Percentiles rank a stretch among this genome's conserved stretches.
These are phyloP conservation scores for Crotophaga sulcirostris DNA, from an alignment of 2,113 vertebrate species.

Conservation along the genomic window DNA sequence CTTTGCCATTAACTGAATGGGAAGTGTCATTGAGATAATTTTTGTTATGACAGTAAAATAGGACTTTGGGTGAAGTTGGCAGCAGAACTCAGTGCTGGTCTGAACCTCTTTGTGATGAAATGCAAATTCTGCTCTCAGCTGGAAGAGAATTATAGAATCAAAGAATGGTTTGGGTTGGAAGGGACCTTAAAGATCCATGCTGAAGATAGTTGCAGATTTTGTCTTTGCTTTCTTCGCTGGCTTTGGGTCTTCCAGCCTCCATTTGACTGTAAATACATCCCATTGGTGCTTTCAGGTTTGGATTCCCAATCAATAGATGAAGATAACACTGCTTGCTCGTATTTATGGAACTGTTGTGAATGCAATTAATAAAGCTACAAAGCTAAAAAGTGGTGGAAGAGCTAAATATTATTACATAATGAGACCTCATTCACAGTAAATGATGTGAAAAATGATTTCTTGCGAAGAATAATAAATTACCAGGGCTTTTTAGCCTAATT, in stretches of 20 bases:
- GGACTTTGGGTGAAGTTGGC: not conserved
- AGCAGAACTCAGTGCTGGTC: not conserved
- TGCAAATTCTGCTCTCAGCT: not conserved
- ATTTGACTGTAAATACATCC: not conserved
- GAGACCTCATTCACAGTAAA: constrained; percentile 31
- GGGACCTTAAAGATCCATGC: too few relatives aligned
- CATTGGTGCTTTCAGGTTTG: not conserved
- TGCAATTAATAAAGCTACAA: constrained; percentile 37
- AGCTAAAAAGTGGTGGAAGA: constrained; percentile 22
- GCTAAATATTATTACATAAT: constrained; percentile 28
- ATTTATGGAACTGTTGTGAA: not conserved
- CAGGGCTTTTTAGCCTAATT: constrained; percentile 47
- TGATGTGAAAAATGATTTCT: constrained; percentile 50
- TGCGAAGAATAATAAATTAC: constrained; percentile 34
- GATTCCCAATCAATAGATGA: not conserved
- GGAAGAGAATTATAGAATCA: not conserved
- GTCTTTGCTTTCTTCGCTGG: not conserved
- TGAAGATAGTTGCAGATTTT: not conserved
- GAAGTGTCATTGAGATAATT: not conserved
- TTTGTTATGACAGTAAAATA: not conserved
- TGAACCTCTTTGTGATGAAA: not conserved
- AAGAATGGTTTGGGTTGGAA: too few relatives aligned
- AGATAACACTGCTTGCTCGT: not conserved
- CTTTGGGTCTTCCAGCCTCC: not conserved
- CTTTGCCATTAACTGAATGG: not conserved